Evolutionary conservation across 2,113 vertebrate species (phyloP).

Genomic region (Gyps fulvus): DNA sequence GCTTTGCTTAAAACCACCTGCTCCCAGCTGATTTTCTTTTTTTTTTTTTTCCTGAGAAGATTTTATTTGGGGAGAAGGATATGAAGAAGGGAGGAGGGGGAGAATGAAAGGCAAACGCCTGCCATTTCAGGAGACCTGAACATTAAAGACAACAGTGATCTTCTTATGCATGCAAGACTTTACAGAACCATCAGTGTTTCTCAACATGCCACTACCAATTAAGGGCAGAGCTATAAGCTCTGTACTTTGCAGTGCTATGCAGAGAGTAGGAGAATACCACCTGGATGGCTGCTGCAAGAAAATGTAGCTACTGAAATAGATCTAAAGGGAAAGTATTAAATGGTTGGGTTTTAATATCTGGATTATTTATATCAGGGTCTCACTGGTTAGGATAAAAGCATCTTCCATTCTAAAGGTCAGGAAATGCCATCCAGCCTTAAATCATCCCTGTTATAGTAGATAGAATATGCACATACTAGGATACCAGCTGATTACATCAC

Average conservation of each 20-base stretch:
- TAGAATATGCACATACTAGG: neutral
- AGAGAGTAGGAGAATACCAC: neutral
- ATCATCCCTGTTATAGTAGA: neutral
- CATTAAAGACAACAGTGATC: neutral
- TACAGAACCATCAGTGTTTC: neutral
- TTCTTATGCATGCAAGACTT: neutral
- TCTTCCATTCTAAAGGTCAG: neutral
- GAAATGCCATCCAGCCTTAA: neutral
- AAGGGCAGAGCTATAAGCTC: neutral
- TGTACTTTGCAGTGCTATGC: neutral
- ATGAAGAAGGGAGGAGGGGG: neutral
- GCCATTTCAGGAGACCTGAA: neutral
- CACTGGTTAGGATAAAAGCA: neutral
- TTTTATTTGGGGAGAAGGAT: neutral
- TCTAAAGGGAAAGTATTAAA: neutral
- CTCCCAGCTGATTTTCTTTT: neutral
- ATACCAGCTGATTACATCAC: neutral
- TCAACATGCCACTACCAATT: neutral
- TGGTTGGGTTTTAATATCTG: neutral
- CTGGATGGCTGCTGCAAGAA: neutral
- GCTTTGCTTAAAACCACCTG: slow-evolving; percentile 36
- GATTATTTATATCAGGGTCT: neutral
- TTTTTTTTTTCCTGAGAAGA: neutral
- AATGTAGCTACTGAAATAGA: neutral
- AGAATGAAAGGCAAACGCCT: neutral